Conservation (phyloP, 2,888 invertebrate genomes). For the Anagyrus pseudococci region DNA sequence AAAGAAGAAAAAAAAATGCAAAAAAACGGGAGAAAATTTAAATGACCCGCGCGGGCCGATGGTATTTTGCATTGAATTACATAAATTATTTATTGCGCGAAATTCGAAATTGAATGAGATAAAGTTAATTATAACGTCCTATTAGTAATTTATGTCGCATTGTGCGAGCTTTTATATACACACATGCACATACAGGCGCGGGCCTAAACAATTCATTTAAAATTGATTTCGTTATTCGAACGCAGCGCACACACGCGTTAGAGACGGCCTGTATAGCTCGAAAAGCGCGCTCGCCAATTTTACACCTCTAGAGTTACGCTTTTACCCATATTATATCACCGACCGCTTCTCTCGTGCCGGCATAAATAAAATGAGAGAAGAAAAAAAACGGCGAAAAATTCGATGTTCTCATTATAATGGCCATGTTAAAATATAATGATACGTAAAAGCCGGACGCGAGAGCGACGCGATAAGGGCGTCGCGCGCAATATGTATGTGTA, state of each 20-base stretch:
- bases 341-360: too few species aligned
- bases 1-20: too few species aligned
- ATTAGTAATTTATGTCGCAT: not conserved
- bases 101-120: not conserved
- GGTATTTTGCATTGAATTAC: not conserved
- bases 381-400: slow-evolving; percentile 1
- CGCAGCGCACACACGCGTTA: too few species aligned
- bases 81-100: not conserved
- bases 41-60: not conserved
- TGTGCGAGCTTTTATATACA: not conserved
- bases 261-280: too few species aligned
- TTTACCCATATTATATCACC: too few species aligned
- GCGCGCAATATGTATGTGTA: not conserved
- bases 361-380: too few species aligned
- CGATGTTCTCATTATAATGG: slow-evolving; percentile 3
- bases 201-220: too few species aligned
- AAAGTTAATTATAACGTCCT: not conserved
- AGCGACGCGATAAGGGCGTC: not conserved
- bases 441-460: not conserved
- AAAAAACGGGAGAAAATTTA: too few species aligned
- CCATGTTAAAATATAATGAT: slow-evolving; percentile 11
- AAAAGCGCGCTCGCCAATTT: too few species aligned
- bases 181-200: too few species aligned
- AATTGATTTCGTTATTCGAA: too few species aligned
- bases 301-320: too few species aligned